Evolutionary conservation across 2,888 invertebrate species (phyloP).

Genomic region (Epinotia brunnichana): DNA sequence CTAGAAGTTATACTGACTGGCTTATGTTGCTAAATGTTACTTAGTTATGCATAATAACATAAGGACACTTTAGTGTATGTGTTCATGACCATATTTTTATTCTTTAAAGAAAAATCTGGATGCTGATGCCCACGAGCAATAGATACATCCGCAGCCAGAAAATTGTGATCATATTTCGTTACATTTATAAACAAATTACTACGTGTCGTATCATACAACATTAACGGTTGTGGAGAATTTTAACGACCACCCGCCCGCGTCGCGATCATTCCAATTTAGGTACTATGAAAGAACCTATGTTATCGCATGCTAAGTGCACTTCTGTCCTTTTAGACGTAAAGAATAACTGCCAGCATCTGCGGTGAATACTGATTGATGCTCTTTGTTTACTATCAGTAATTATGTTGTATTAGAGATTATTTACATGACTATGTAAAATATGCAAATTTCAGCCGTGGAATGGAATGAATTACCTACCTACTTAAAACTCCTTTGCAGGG

Average conservation of each 20-base stretch:
- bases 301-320: background rate
- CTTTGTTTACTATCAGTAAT: conserved; percentile 40
- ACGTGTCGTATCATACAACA: conserved; percentile 39
- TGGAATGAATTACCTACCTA: background rate
- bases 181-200: conserved; percentile 42
- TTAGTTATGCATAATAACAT: too few species aligned
- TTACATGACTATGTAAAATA: conserved; percentile 23
- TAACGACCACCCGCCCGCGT: conserved; percentile 42
- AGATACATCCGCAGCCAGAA: background rate
- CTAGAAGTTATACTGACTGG: too few species aligned
- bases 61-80: too few species aligned
- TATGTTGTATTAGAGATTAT: conserved; percentile 28
- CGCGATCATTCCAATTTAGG: background rate
- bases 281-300: conserved; percentile 13
- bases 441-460: background rate
- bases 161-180: conserved; percentile 27
- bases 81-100: background rate
- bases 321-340: background rate
- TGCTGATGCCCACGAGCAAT: background rate
- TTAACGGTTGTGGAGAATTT: conserved; percentile 37
- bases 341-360: conserved; percentile 13
- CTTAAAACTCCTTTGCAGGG: background rate
- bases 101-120: background rate
- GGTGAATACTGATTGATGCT: conserved; percentile 41
- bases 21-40: too few species aligned